phyloP scores from a whole-genome alignment of 2,113 vertebrate genomes.

The Sylvilagus bachmani region DNA sequence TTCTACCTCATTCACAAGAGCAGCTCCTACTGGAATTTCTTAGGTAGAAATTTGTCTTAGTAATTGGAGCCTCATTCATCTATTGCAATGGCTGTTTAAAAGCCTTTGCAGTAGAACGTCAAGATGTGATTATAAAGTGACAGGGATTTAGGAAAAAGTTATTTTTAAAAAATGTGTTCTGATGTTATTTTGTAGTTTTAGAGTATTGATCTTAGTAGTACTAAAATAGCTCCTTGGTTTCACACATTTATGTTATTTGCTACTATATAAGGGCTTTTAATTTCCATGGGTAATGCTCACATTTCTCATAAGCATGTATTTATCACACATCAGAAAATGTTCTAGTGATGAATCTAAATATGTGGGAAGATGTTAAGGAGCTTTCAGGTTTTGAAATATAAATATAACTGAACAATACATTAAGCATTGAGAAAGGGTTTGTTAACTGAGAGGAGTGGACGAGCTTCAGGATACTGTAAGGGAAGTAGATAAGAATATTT shows the following conservation, averaged over 20 bases:
- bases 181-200: slow-evolving; percentile 47
- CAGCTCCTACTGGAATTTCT: slow-evolving; percentile 14
- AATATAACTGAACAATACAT: slow-evolving; percentile 18
- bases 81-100: slow-evolving; percentile 17
- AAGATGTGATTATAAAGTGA: slow-evolving; percentile 50
- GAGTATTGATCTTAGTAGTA: slow-evolving; percentile 32
- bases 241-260: slow-evolving; percentile 39
- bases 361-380: background rate
- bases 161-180: slow-evolving; percentile 35
- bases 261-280: slow-evolving; percentile 32
- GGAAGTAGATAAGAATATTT: background rate
- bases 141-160: slow-evolving; percentile 25
- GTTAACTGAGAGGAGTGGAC: background rate
- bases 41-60: background rate
- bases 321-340: background rate
- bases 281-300: background rate
- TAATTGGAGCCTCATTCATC: slow-evolving; percentile 7
- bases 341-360: background rate
- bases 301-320: slow-evolving; percentile 35
- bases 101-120: slow-evolving; percentile 32
- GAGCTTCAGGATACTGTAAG: background rate
- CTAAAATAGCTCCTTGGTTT: slow-evolving; percentile 6
- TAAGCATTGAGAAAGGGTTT: slow-evolving; percentile 21
- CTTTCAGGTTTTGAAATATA: slow-evolving; percentile 7
- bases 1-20: background rate